Evolutionary conservation across 1,140 invertebrate genomes (phyloP), one percentile per base, ranked within the genome.

Genomic region (Ectropis grisescens): DNA sequence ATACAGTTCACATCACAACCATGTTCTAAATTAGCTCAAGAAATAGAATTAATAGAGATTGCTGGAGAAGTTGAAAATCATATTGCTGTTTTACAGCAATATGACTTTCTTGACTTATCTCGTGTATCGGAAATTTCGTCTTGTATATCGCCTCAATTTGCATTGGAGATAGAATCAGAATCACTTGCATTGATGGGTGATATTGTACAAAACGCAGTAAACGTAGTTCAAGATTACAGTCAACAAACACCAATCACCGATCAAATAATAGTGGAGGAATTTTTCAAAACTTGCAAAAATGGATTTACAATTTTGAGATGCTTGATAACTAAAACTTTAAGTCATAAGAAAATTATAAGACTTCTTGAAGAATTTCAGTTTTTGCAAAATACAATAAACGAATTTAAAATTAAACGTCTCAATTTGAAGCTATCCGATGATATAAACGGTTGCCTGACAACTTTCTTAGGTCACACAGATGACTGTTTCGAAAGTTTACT

Each of bases 341-440:
- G 37, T 29, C 58, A 59, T 23, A 74, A 74, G 39, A 59, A 55
- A 49, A 41, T 65, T 8, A 65, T 75, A 28, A 47, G 69, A 37
- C 43, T 75, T 10, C 26, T 69, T 11, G 64, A 75, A 46, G 58
- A 69, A 41, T 75, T 57, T 50, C 57, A 33, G 28, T 42, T 28
- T 25, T 14, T 78, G 3, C 40, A 52, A 35, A 51, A 22, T 42
- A 45, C 42, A 5, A 49, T 71, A 10, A 41, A 52, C 33, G 36
- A 58, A 23, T 69, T 74, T 33, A 59, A 67, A 41, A n/a, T 11
- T 3, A 56, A 58, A 31, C 29, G 41, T 1, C 15, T 3, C 2
- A 29, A 47, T n/a, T 37, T 66, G 1, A 41, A 33, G 9, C 29
- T 65, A 13, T 41, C 56, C n/a, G 28, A 51, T 22, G 52, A 65